These are phyloP conservation scores for Prenolepis imparis DNA, from an alignment of 2,888 invertebrate genomes.

Conservation along the genomic window DNA sequence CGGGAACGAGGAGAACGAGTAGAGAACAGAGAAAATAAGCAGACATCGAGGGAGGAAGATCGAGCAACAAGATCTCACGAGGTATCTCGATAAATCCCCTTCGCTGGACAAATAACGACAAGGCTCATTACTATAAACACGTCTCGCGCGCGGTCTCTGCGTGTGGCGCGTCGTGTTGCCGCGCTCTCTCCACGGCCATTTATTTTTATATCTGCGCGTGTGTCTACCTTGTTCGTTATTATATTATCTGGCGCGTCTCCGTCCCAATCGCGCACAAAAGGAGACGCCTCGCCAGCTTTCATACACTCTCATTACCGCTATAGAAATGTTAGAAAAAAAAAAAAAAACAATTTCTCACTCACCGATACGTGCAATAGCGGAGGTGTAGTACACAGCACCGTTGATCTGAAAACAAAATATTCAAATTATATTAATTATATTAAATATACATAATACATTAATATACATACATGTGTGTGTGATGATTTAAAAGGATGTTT, in stretches of 20 bases:
- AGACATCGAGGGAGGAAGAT: constrained; percentile 70
- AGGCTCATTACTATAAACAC: constrained; percentile 86
- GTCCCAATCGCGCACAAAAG: constrained; percentile 73
- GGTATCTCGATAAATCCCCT: constrained; percentile 79
- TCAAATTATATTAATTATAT: too few relatives aligned
- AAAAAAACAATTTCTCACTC: too few relatives aligned
- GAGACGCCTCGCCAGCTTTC: too few relatives aligned
- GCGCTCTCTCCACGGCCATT: constrained; percentile 67
- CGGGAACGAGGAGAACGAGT: constrained; percentile 18
- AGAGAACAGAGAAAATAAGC: constrained; percentile 51
- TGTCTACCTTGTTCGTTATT: constrained; percentile 69
- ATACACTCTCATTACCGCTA: too few relatives aligned
- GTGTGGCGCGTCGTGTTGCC: constrained; percentile 80
- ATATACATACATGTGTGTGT: too few relatives aligned
- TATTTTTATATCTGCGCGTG: constrained; percentile 70
- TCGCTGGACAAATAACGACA: constrained; percentile 85
- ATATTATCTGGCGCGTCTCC: constrained; percentile 70
- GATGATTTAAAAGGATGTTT: too few relatives aligned
- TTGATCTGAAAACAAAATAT: too few relatives aligned
- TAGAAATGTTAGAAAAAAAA: too few relatives aligned
- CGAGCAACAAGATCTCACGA: constrained; percentile 79
- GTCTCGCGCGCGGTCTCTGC: constrained; percentile 81
- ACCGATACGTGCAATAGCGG: too few relatives aligned
- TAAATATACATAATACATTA: too few relatives aligned
- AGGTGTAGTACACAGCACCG: too few relatives aligned